These are phyloP conservation scores for Fragum sueziense DNA, from an alignment of 2,888 invertebrate genomes.

Conservation along the genomic window DNA sequence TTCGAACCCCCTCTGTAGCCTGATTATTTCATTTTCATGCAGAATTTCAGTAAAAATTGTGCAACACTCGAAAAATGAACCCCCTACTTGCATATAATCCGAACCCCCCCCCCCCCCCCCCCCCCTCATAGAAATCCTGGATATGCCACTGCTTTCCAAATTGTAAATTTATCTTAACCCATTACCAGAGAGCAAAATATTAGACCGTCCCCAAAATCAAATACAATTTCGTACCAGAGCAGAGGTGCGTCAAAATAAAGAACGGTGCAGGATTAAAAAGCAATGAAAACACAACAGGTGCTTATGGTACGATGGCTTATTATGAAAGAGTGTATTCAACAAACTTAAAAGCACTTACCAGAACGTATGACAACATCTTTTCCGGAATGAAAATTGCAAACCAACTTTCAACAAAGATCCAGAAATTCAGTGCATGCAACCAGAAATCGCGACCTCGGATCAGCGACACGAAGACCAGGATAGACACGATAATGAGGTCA, in stretches of 20 bases:
- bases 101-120: too few species aligned
- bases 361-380: neutral
- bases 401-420: constrained; percentile 19
- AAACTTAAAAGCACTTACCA: neutral
- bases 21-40: too few species aligned
- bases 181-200: too few species aligned
- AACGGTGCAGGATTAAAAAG: neutral
- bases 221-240: neutral
- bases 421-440: constrained; percentile 28
- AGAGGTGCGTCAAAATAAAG: neutral
- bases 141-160: too few species aligned
- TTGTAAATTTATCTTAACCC: too few species aligned
- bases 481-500: constrained; percentile 22
- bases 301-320: neutral
- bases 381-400: neutral
- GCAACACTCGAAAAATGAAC: too few species aligned
- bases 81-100: too few species aligned
- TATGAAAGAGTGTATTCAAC: too few species aligned
- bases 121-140: too few species aligned
- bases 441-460: constrained; percentile 37
- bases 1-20: too few species aligned
- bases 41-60: too few species aligned
- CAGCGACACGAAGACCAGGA: constrained; percentile 34
- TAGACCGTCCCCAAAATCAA: neutral
- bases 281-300: neutral